Evolutionary conservation across 2,113 vertebrate genomes (phyloP).

Genomic region (Oryctolagus cuniculus): mOryCun1.1 NC_091434.1:29116001-29116500

Average conservation of each 20-base stretch:
- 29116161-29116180: background rate
- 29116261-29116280: background rate
- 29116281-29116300: too few relatives aligned
- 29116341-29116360: too few relatives aligned
- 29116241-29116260: background rate
- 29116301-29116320: too few relatives aligned
- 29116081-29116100: background rate
- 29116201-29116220: background rate
- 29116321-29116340: too few relatives aligned
- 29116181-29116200: background rate
- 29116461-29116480: too few relatives aligned
- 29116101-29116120: background rate
- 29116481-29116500: too few relatives aligned
- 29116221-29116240: background rate
- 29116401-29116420: too few relatives aligned
- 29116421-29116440: too few relatives aligned
- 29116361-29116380: too few relatives aligned
- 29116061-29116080: background rate
- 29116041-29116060: background rate
- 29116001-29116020: background rate
- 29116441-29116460: too few relatives aligned
- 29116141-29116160: background rate
- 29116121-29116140: background rate
- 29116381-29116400: too few relatives aligned
- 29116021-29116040: background rate